A percentile compares a stretch with the other conserved stretches of the same genome.
These are phyloP conservation scores for Mayetiola destructor DNA, from an alignment of 2,888 invertebrate species.

Conservation along the genomic window DNA sequence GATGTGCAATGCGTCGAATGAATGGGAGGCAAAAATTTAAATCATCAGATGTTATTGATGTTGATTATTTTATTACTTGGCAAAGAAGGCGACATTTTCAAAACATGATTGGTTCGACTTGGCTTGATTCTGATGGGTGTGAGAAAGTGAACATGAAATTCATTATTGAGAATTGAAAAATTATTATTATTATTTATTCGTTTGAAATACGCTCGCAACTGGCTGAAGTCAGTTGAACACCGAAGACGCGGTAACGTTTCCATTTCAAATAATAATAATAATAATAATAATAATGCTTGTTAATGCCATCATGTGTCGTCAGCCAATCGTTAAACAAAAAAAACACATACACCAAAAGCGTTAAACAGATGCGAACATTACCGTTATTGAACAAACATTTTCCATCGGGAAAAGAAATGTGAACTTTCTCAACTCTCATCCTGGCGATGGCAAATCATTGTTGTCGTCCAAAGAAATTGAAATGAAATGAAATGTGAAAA, in stretches of 20 bases:
- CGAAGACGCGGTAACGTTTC: too few species aligned
- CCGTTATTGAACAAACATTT: background rate
- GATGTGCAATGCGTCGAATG: too few species aligned
- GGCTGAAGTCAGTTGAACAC: too few species aligned
- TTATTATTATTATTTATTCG: too few species aligned
- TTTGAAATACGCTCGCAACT: too few species aligned
- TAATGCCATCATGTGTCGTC: too few species aligned
- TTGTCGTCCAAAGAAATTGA: background rate
- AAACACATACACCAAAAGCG: background rate
- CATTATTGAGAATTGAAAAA: background rate
- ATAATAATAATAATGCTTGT: too few species aligned
- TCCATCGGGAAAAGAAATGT: background rate
- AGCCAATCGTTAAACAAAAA: too few species aligned
- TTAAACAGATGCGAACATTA: background rate
- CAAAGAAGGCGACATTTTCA: background rate
- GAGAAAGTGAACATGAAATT: background rate
- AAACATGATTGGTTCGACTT: background rate
- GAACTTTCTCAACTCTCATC: background rate
- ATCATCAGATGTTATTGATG: conserved; percentile 13
- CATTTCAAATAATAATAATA: too few species aligned
- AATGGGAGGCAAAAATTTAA: conserved; percentile 1
- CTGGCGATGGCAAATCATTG: background rate
- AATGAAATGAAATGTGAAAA: conserved; percentile 2
- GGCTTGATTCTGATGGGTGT: background rate
- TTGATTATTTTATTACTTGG: conserved; percentile 3